phyloP scores from a whole-genome alignment of 2,113 vertebrate genomes.

The Nyctereutes procyonoides region DNA sequence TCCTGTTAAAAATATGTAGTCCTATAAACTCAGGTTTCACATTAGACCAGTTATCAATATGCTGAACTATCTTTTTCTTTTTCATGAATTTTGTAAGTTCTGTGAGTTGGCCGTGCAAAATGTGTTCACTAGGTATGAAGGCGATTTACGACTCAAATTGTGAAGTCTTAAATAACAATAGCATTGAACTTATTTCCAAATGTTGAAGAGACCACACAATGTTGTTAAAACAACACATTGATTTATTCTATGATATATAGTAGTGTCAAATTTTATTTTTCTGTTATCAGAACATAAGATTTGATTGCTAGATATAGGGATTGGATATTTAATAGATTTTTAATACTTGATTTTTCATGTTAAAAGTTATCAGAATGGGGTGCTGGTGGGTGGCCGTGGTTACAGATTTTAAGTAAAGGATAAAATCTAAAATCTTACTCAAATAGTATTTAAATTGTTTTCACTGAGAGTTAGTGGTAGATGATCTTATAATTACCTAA shows the following conservation, averaged over 20 bases:
- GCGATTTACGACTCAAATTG: neutral
- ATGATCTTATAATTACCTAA: neutral
- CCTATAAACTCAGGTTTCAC: constrained; percentile 5
- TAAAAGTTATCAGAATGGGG: neutral
- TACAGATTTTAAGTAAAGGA: neutral
- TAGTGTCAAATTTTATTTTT: neutral
- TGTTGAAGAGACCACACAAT: neutral
- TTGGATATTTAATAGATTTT: constrained; percentile 16
- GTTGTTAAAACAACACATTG: neutral
- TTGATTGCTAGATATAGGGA: neutral
- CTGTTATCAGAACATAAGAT: neutral
- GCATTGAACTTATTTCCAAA: neutral
- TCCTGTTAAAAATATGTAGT: neutral
- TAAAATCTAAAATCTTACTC: constrained; percentile 10
- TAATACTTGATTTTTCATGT: neutral
- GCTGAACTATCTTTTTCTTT: neutral
- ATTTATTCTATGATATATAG: neutral
- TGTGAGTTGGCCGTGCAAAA: neutral
- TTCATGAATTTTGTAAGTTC: neutral
- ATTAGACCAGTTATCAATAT: neutral
- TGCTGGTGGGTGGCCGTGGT: neutral
- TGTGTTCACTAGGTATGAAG: neutral
- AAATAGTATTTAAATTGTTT: neutral
- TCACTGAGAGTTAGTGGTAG: neutral
- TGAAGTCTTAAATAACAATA: neutral